Base-by-base conservation (phyloP, 2,797 vertebrate genomes). In the Salmo trutta region DNA sequence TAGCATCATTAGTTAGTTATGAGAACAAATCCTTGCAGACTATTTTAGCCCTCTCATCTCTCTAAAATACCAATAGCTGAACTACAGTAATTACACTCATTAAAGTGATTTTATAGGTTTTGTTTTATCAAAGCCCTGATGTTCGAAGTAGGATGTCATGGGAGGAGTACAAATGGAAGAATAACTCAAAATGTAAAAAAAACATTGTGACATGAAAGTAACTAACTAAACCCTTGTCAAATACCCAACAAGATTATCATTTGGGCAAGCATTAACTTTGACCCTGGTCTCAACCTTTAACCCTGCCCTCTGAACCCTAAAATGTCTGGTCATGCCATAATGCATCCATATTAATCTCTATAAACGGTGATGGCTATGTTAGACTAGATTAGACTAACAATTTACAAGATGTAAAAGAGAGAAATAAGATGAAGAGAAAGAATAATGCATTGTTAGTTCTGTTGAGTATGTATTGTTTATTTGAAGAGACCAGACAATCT, bases 231-330 rank as follows among this genome's bases (percentile, higher is more conserved):
- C 71, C 16, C 19, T 56, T 14, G 1, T 7, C 27, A 74, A 67
- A 76, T 67, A 77, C 36, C 14, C 27, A 75, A 4, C n/a, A 73
- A 77, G 71, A 79, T 84, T 79, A 81, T 66, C 51, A 74, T 78
- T 78, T 62, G 77, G 67, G 51, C 62, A 41, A 68, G 75, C 75
- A 77, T 79, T 54, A 73, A 72, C 78, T 84, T 74, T 86, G 76
- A 86, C 77, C 77, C 66, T 54, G 14, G 52, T 16, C 36, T 64
- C 1, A 31, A 2, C 73, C 76, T 84, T 82, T 86, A 67, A 83
- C 77, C 75, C 64, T 70, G 12, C 52, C 53, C 75, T 41, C 21
- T 73, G 51, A 68, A 75, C 64, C 75, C 53, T 41, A 53, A 69
- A 33, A 78, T 77, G 75, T 73, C 64, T 24, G n/a, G 62, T 83